Evolutionary conservation across 2,797 vertebrate genomes (phyloP), one percentile per base, ranked within the genome.

Genomic region (Brachymystax lenok): DNA sequence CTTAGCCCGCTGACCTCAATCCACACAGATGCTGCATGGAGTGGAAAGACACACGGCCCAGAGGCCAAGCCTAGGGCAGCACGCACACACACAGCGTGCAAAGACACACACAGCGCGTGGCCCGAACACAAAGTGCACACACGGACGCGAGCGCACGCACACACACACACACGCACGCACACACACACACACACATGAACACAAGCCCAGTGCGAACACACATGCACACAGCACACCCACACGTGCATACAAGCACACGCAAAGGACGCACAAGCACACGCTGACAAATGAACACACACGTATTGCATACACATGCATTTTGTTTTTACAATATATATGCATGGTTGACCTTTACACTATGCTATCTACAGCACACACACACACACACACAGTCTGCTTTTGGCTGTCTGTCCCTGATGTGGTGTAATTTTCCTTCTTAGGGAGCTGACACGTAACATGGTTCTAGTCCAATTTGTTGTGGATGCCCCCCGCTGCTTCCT

Each of bases 1-100:
- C 70, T 80, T 74, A 80, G 73, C 73, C 52, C 35, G 19, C 21
- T 75, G 69, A 78, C 76, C 73, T 83, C 75, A 83, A 64, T 73
- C 73, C 69, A 33, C 72, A 30, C 52, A 24, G 33, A 35, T 0
- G 14, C 28, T 46, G 17, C 50, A 51, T 74, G 67, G 56, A 5
- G 1, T 1, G n/a, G 56, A 59, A 70, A 54, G n/a, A 66, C 66
- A 70, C 63, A 66, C 71, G 69, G 71, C 54, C 68, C 19, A 46
- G 51, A 63, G 5, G 46, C 73, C 52, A 46, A 74, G 73, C 4
- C 27, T 21, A 2, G 3, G 21, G 16, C 33, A 12, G 16, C 4
- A 73, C 17, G 19, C 54, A 59, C 52, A 73, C 24, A 28, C 52
- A 54, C 52, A 35, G 1, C 2, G 69, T n/a, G 21, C 16, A 12